Evolutionary conservation across 1,140 invertebrate genomes (phyloP).

Genomic region (Drosophila repletoides): DNA sequence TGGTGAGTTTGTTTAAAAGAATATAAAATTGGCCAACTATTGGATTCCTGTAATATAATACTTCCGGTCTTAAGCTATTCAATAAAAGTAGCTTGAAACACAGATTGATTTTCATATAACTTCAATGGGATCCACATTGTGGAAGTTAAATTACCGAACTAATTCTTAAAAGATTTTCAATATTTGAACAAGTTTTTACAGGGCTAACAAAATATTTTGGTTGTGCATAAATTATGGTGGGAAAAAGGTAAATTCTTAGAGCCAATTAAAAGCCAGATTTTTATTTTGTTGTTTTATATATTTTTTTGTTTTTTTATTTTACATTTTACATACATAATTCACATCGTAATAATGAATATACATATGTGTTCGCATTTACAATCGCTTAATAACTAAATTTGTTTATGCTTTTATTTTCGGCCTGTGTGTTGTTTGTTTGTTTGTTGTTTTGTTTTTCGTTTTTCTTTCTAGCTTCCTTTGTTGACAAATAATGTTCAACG

Average conservation of each 20-base stretch:
- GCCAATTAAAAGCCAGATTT: not conserved
- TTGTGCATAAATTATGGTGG: not conserved
- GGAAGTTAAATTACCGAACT: not conserved
- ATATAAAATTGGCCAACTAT: too few relatives aligned
- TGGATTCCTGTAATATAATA: too few relatives aligned
- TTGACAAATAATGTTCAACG: slow-evolving; percentile 44
- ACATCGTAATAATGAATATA: slow-evolving; percentile 65
- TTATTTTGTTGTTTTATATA: slow-evolving; percentile 69
- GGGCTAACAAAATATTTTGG: not conserved
- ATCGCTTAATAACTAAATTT: slow-evolving; percentile 71
- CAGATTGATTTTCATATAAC: too few relatives aligned
- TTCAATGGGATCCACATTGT: too few relatives aligned
- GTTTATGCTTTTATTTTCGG: slow-evolving; percentile 66
- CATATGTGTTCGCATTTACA: slow-evolving; percentile 72
- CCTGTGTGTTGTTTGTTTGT: slow-evolving; percentile 34
- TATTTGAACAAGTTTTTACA: not conserved
- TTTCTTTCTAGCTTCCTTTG: slow-evolving; percentile 16
- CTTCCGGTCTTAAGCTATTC: too few relatives aligned
- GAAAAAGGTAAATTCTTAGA: too few relatives aligned
- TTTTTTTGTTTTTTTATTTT: slow-evolving; percentile 80
- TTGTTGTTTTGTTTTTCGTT: slow-evolving; percentile 4
- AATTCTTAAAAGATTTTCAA: not conserved
- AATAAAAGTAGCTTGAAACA: too few relatives aligned
- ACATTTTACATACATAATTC: slow-evolving; percentile 78
- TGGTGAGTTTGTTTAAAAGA: too few relatives aligned